Evolutionary conservation across 2,797 vertebrate genomes (phyloP).

Genomic region (Podarcis lilfordi): DNA sequence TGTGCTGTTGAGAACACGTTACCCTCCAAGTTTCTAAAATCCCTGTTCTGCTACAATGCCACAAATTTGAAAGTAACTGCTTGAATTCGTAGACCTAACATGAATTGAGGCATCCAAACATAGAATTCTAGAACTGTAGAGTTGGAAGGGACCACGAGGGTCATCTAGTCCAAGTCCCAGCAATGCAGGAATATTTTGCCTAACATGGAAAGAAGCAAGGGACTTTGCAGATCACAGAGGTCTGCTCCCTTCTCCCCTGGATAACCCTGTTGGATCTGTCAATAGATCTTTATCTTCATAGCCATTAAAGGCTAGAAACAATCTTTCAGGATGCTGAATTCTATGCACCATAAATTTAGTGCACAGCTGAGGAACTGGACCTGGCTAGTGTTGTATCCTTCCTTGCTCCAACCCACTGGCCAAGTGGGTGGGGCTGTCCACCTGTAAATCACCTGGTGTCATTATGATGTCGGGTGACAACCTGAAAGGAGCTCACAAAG

Average conservation of each 20-base stretch:
- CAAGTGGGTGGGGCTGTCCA: no score
- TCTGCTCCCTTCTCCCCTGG: not conserved
- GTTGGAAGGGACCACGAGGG: not conserved
- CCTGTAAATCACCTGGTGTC: no score
- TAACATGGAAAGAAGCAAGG: not conserved
- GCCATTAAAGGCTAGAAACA: not conserved
- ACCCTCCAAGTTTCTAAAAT: not conserved
- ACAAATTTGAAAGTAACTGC: slow-evolving; percentile 1
- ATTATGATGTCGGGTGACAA: no score
- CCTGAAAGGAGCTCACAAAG: no score
- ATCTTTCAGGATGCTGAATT: not conserved
- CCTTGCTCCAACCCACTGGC: no score
- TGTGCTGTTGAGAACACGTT: not conserved
- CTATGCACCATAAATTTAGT: not conserved
- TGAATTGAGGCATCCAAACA: not conserved
- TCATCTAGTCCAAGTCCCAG: no score
- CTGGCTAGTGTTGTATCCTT: no score
- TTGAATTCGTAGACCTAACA: slow-evolving; percentile 15
- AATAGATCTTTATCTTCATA: not conserved
- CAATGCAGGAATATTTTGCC: no score
- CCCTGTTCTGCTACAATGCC: not conserved
- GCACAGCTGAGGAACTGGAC: no score
- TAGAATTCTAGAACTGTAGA: not conserved
- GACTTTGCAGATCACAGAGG: not conserved
- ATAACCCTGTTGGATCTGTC: not conserved